Conservation (phyloP, 2,888 invertebrate genomes). For the Megalurothrips usitatus region DNA sequence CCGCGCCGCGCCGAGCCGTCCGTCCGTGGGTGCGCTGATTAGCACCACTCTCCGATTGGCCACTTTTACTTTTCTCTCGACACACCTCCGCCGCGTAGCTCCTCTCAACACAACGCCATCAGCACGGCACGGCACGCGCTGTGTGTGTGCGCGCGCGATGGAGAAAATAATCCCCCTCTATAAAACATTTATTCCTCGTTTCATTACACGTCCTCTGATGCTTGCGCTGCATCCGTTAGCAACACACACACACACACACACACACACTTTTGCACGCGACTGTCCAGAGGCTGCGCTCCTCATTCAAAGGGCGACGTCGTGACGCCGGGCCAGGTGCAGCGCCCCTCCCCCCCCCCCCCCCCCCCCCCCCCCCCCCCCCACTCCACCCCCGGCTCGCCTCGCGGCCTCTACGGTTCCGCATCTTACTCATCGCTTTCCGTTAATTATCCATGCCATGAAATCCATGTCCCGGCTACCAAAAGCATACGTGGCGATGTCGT, state of each 20-base stretch:
- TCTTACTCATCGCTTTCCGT: background rate
- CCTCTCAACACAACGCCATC: too few species aligned
- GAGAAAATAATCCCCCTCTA: background rate
- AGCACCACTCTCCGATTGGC: too few species aligned
- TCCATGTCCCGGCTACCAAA: background rate
- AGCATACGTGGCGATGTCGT: background rate
- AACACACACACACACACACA: background rate
- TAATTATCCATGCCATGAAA: background rate
- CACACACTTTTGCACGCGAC: background rate
- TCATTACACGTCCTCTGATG: background rate
- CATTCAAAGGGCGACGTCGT: conserved; percentile 25
- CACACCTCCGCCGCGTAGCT: too few species aligned
- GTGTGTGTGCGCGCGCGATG: too few species aligned
- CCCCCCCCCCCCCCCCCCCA: background rate
- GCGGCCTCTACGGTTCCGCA: background rate
- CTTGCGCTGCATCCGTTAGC: background rate
- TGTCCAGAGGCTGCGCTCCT: background rate
- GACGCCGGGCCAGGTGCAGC: background rate
- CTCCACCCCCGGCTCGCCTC: background rate
- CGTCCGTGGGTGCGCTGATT: too few species aligned
- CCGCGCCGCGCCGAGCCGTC: too few species aligned
- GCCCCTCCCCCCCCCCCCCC: background rate
- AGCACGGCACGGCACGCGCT: too few species aligned
- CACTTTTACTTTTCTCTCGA: too few species aligned
- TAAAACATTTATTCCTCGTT: background rate